A percentile compares a stretch with the other conserved stretches of the same genome.
Evolutionary conservation across 2,113 vertebrate species (phyloP).

Genomic region (Donacobius atricapilla): DNA sequence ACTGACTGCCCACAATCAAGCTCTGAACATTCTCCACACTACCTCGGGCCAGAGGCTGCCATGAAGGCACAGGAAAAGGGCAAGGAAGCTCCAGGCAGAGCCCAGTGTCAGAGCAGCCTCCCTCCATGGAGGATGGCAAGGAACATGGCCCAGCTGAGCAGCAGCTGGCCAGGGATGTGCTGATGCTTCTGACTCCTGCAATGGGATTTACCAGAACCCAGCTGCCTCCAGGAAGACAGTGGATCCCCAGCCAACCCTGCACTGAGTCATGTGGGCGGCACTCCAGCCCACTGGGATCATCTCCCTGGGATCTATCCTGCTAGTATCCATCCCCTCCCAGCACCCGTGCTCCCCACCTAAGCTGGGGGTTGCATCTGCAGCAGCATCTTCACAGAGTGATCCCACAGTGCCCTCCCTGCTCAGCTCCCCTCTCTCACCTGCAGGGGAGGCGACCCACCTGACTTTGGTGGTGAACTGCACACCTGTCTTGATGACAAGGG

Average conservation of each 20-base stretch:
- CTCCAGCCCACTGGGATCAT: not conserved
- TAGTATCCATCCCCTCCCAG: not conserved
- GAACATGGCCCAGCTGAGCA: not conserved
- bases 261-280: not conserved
- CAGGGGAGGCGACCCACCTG: conserved; percentile 74
- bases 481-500: conserved; percentile 95
- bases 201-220: not conserved
- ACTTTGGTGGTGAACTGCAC: conserved; percentile 99
- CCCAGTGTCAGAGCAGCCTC: not conserved
- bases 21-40: not conserved
- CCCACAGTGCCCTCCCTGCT: not conserved
- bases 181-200: not conserved
- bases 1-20: not conserved
- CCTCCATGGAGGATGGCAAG: not conserved
- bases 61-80: not conserved
- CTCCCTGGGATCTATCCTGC: not conserved
- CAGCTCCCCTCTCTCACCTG: not conserved
- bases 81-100: not conserved
- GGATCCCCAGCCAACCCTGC: not conserved
- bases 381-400: not conserved
- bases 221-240: not conserved
- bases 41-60: not conserved
- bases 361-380: not conserved
- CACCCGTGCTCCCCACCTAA: not conserved
- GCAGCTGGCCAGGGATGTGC: not conserved